Evolutionary conservation across 2,888 invertebrate species (phyloP), one percentile per base, ranked within the genome.

Genomic region (Drosophila pseudotalamancana): DNA sequence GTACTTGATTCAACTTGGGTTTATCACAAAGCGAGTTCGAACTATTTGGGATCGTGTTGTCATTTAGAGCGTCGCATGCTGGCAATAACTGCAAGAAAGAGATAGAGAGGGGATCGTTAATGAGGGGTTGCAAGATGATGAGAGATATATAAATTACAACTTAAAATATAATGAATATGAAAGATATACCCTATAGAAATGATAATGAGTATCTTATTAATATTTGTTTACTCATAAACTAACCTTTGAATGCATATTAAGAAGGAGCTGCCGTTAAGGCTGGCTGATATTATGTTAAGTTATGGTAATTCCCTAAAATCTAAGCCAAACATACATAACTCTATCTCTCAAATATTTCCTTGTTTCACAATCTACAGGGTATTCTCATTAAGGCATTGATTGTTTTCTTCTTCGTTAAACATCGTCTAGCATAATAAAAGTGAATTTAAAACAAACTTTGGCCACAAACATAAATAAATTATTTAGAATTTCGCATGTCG

Each of bases 11-110:
- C 84, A 78, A 71, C 66, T 80, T 76, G 72, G 71, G 76, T 72
- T 80, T 89, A 89, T 90, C 89, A 90, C 90, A 89, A 89, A 69
- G 56, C 67, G 81, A 84, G 80, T 70, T 81, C 72, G 74, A 79
- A 81, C 77, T 81, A 75, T 68, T 39, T 64, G 72, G 86, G 67
- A 59, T 77, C 81, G 83, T 79, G 60, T 67, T 77, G 81, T 89
- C 90, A 89, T 89, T 89, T 89, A 73, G 88, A 78, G 69, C 84
- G 87, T 74, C 75, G 88, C 89, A 89, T 90, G 68, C 71, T 88
- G 78, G 32, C 42, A 39, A 70, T 70, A 78, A 67, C 89, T 88
- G 78, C 43, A 83, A 88, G 32, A 72, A 25, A 65, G 5, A 43
- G 19, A 43, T 8, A 19, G n/a, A 16, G 29, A 45, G 19, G 9